phyloP scores from a whole-genome alignment of 2,113 vertebrate species.

The Tichodroma muraria region DNA sequence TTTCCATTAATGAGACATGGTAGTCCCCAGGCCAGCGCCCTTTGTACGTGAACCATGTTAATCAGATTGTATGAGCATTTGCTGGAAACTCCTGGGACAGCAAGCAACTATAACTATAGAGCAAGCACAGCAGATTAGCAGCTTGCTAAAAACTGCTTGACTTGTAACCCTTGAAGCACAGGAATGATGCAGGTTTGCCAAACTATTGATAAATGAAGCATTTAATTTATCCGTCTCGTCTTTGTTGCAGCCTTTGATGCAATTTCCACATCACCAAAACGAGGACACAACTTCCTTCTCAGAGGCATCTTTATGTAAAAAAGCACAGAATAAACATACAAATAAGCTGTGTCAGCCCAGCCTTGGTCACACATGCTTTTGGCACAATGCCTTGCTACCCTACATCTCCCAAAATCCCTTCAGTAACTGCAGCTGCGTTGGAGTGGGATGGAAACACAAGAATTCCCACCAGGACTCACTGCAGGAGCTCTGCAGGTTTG shows the following conservation, averaged over 20 bases:
- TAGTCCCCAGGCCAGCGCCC: constrained; percentile 64
- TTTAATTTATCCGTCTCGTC: neutral
- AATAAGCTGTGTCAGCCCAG: neutral
- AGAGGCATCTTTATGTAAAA: neutral
- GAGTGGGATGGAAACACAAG: neutral
- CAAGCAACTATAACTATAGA: constrained; percentile 34
- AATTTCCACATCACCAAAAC: neutral
- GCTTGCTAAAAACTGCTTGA: constrained; percentile 65
- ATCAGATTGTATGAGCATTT: constrained; percentile 69
- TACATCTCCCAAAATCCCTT: neutral
- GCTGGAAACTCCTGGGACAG: constrained; percentile 59
- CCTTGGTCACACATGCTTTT: neutral
- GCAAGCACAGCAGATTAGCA: constrained; percentile 61
- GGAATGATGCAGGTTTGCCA: neutral
- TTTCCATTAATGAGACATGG: constrained; percentile 62
- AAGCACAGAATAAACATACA: neutral
- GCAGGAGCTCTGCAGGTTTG: neutral
- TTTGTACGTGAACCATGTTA: constrained; percentile 64
- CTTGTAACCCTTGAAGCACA: constrained; percentile 66
- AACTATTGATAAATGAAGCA: neutral
- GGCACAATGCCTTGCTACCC: neutral
- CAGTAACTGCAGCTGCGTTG: neutral
- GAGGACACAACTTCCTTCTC: neutral
- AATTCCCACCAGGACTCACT: neutral
- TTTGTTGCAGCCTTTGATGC: neutral